phyloP scores from a whole-genome alignment of 2,888 invertebrate genomes.

The Clostera curtula region DNA sequence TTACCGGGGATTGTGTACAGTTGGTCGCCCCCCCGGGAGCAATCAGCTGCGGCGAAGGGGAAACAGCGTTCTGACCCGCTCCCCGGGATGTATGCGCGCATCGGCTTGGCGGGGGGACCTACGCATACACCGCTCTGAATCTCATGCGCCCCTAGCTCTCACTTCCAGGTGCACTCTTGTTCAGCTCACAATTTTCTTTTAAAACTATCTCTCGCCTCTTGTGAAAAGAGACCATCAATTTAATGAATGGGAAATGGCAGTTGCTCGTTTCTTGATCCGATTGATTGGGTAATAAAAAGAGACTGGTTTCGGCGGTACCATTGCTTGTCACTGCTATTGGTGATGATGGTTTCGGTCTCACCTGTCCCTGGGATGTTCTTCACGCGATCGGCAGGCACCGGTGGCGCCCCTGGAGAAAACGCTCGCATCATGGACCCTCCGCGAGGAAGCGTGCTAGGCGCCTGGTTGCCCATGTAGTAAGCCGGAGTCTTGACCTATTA shows the following conservation, averaged over 20 bases:
- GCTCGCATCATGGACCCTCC: conserved; percentile 79
- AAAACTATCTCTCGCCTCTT: too few species aligned
- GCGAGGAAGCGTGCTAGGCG: conserved; percentile 78
- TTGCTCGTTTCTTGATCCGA: too few species aligned
- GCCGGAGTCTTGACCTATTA: conserved; percentile 74
- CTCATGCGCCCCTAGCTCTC: too few species aligned
- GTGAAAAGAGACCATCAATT: too few species aligned
- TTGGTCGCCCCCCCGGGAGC: conserved; percentile 50
- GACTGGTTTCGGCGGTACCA: background rate
- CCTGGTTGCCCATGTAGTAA: conserved; percentile 80
- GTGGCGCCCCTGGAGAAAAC: conserved; percentile 77
- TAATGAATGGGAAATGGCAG: too few species aligned
- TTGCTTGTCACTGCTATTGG: background rate
- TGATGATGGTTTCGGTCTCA: conserved; percentile 10
- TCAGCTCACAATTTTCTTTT: too few species aligned
- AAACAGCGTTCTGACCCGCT: conserved; percentile 58
- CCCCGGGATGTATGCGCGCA: conserved; percentile 52
- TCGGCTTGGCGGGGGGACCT: conserved; percentile 58
- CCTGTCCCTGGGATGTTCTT: conserved; percentile 63
- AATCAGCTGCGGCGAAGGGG: conserved; percentile 46
- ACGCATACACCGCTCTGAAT: conserved; percentile 44
- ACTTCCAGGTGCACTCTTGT: too few species aligned
- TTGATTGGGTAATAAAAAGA: too few species aligned
- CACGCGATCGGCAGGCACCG: conserved; percentile 75
- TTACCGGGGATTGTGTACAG: conserved; percentile 66